Conservation (phyloP, 1,140 invertebrate genomes). For the Platyscapa corneri region DNA sequence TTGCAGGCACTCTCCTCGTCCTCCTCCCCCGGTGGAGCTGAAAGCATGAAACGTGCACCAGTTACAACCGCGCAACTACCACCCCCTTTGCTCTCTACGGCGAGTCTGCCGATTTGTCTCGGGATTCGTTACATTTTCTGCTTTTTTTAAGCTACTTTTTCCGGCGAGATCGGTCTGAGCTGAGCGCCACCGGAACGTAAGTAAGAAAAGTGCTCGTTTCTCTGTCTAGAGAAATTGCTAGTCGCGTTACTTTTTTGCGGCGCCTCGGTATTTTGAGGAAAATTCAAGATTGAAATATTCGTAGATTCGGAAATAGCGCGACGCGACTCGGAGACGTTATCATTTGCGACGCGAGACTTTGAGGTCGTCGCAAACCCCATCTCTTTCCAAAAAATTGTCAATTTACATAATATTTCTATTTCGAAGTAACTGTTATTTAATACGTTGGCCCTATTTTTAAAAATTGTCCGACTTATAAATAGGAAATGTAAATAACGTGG, state of each 20-base stretch:
- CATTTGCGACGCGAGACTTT: not conserved
- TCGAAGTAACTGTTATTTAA: not conserved
- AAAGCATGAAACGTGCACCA: not conserved
- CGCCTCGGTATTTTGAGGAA: no score
- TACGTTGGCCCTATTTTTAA: not conserved
- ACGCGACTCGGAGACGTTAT: no score
- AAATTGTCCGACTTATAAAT: not conserved
- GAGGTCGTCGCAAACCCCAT: not conserved
- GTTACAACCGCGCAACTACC: not conserved
- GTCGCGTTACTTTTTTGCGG: no score
- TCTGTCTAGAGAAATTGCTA: no score
- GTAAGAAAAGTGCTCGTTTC: no score
- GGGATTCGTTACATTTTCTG: no score
- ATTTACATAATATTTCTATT: not conserved
- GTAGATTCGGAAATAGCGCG: no score
- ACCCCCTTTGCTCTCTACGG: not conserved
- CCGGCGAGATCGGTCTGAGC: no score
- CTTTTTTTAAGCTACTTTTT: not conserved
- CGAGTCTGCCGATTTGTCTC: not conserved
- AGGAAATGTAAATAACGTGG: not conserved
- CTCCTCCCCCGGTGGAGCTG: slow-evolving; percentile 71
- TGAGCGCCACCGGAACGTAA: no score
- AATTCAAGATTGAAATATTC: no score
- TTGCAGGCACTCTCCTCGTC: slow-evolving; percentile 63
- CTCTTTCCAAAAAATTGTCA: not conserved